phyloP scores from a whole-genome alignment of 2,888 invertebrate species.

The Vanessa cardui region DNA sequence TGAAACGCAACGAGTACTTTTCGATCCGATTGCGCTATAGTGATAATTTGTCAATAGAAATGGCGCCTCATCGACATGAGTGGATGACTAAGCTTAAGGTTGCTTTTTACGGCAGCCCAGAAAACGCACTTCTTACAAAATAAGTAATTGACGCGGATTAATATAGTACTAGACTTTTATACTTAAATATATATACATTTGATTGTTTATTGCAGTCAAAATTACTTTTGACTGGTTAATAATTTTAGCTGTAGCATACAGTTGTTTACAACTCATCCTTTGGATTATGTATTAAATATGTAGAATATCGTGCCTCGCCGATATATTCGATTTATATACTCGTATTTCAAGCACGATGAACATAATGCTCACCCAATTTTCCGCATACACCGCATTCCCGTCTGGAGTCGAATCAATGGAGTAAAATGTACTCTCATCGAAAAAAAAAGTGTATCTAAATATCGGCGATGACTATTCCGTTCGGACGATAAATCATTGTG shows the following conservation, averaged over 20 bases:
- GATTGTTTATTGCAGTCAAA: too few species aligned
- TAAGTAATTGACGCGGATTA: too few species aligned
- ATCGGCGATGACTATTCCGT: constrained; percentile 48
- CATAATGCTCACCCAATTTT: constrained; percentile 39
- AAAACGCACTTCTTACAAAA: too few species aligned
- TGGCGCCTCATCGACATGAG: too few species aligned
- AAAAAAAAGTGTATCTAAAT: constrained; percentile 46
- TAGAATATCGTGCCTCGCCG: neutral
- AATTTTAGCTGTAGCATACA: neutral
- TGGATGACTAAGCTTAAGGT: too few species aligned
- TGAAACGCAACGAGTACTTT: too few species aligned
- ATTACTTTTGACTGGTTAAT: too few species aligned
- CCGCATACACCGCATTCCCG: constrained; percentile 27
- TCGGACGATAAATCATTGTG: constrained; percentile 69
- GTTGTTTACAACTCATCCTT: constrained; percentile 5
- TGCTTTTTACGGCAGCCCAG: too few species aligned
- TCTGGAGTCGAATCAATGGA: constrained; percentile 27
- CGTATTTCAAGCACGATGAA: constrained; percentile 27
- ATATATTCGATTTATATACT: constrained; percentile 14
- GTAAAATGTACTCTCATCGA: constrained; percentile 36
- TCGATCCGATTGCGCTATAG: too few species aligned
- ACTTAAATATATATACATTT: too few species aligned
- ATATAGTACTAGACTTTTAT: too few species aligned
- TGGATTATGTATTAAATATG: constrained; percentile 12
- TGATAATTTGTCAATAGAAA: too few species aligned